A percentile compares a stretch with the other conserved stretches of the same genome.
These are phyloP conservation scores for Oscheius sp. DNA, from an alignment of 1,140 invertebrate genomes.

Conservation along the genomic window DNA sequence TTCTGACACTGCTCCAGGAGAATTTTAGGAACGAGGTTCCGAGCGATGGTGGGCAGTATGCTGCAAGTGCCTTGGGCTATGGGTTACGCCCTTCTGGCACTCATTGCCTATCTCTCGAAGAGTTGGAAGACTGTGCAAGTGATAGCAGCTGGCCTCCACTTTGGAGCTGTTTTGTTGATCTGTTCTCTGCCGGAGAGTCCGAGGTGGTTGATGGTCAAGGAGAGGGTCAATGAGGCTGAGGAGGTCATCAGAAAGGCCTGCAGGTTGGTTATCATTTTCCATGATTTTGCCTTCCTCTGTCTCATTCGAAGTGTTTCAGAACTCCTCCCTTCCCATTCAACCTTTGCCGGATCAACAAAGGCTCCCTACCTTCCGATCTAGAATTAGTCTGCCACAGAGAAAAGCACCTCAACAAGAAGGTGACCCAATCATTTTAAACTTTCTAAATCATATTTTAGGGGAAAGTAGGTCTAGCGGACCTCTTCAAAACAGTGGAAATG, in stretches of 20 bases:
- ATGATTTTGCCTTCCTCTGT: no score
- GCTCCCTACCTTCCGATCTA: constrained; percentile 56
- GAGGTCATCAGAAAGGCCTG: constrained; percentile 59
- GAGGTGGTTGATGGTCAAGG: constrained; percentile 58
- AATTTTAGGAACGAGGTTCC: constrained; percentile 49
- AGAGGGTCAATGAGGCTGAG: constrained; percentile 56
- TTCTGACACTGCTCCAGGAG: not conserved
- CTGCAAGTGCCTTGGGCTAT: constrained; percentile 60
- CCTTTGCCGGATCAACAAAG: constrained; percentile 55
- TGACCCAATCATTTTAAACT: constrained; percentile 31
- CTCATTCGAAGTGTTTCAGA: constrained; percentile 35
- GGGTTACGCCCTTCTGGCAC: constrained; percentile 55
- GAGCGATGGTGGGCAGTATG: constrained; percentile 57
- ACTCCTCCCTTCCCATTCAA: constrained; percentile 58
- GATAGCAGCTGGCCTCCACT: constrained; percentile 55
- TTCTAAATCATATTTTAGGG: constrained; percentile 41
- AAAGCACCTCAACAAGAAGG: constrained; percentile 54
- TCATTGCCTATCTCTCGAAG: constrained; percentile 57
- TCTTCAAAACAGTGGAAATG: constrained; percentile 40
- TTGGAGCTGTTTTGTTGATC: constrained; percentile 51
- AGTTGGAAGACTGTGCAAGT: constrained; percentile 58
- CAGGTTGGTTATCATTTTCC: constrained; percentile 37
- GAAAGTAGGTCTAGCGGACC: constrained; percentile 15
- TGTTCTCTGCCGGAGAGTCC: constrained; percentile 58
- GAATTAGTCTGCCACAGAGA: constrained; percentile 57